Evolutionary conservation across 2,113 vertebrate genomes (phyloP).

Genomic region (Osmerus mordax): DNA sequence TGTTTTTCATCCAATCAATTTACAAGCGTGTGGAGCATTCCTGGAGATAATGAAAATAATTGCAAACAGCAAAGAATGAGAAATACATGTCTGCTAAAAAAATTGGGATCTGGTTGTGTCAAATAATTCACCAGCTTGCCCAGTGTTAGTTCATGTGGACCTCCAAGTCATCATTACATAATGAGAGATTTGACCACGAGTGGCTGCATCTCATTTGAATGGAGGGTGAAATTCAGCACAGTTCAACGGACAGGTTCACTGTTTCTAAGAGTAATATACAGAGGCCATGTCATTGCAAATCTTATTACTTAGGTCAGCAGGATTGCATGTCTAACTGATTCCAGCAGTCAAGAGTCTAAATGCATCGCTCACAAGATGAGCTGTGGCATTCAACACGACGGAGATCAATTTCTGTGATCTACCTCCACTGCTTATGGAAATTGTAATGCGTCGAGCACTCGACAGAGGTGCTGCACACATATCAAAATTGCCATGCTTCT

Average conservation of each 20-base stretch:
- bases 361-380: conserved; percentile 22
- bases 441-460: too few relatives aligned
- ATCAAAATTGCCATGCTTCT: too few relatives aligned
- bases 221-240: not conserved
- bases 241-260: not conserved
- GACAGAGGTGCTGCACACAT: too few relatives aligned
- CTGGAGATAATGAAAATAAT: too few relatives aligned
- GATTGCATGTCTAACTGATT: conserved; percentile 19
- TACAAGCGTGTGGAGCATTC: too few relatives aligned
- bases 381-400: conserved; percentile 10
- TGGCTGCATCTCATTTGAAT: not conserved
- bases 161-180: not conserved
- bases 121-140: not conserved
- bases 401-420: conserved; percentile 19
- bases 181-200: not conserved
- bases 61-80: not conserved
- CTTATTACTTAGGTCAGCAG: conserved; percentile 45
- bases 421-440: not conserved
- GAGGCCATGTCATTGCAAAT: not conserved
- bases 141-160: not conserved
- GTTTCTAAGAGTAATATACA: not conserved
- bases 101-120: not conserved
- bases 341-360: conserved; percentile 38
- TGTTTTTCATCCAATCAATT: too few relatives aligned
- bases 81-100: not conserved